Conservation (phyloP, 1,140 invertebrate genomes). For the Calliphora vicina region DNA sequence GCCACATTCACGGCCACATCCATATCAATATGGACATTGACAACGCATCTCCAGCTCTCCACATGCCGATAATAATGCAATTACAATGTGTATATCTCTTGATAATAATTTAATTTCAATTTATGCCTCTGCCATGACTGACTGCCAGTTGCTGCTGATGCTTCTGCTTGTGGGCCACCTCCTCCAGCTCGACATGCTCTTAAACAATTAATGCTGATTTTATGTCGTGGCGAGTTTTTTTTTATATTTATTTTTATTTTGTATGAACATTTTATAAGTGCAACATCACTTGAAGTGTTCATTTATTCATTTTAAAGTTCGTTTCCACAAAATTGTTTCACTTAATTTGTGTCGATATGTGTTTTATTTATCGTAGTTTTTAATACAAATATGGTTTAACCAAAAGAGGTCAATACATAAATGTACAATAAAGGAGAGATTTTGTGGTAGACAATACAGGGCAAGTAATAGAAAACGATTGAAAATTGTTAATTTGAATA, state of each 20-base stretch:
- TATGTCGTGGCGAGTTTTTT: not conserved
- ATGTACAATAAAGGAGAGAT: not conserved
- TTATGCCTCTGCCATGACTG: not conserved
- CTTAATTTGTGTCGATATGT: not conserved
- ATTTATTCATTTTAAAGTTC: not conserved
- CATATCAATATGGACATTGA: not conserved
- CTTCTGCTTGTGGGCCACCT: not conserved
- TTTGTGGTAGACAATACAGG: too few species aligned
- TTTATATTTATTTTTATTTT: not conserved
- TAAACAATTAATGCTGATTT: not conserved
- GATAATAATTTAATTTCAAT: constrained; percentile 11
- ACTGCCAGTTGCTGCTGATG: not conserved
- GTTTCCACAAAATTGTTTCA: not conserved
- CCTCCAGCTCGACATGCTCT: not conserved
- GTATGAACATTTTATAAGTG: not conserved
- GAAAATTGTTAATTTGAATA: too few species aligned
- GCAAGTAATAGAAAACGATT: too few species aligned
- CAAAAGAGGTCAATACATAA: not conserved
- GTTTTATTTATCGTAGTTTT: not conserved
- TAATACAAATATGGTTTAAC: too few species aligned
- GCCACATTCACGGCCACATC: not conserved
- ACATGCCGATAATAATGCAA: not conserved
- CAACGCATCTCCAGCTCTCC: not conserved
- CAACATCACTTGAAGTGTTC: not conserved
- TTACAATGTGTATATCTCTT: not conserved